phyloP scores from a whole-genome alignment of 2,797 vertebrate species.

The Hippopotamyrus pictus region DNA sequence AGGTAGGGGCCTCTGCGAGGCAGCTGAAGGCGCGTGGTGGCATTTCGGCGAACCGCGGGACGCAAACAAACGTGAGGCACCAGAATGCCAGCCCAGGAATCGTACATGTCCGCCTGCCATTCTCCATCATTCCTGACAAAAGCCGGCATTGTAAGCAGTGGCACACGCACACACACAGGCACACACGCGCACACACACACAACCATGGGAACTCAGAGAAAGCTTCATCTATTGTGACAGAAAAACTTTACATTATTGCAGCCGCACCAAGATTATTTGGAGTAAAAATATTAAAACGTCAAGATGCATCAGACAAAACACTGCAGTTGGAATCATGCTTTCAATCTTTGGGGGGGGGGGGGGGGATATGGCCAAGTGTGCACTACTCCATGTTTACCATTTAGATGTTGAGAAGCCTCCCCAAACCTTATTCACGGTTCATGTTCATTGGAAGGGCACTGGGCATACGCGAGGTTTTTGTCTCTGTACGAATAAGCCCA shows the following conservation, averaged over 20 bases:
- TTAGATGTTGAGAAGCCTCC: not conserved
- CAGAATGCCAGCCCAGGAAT: not conserved
- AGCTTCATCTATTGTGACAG: not conserved
- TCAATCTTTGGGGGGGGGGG: not conserved
- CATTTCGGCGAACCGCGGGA: not conserved
- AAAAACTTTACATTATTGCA: not conserved
- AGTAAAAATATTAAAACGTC: not conserved
- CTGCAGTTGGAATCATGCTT: not conserved
- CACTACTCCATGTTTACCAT: not conserved
- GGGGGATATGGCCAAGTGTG: not conserved
- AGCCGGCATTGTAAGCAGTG: not conserved
- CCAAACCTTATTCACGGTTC: not conserved
- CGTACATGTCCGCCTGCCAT: not conserved
- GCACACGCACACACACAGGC: not conserved
- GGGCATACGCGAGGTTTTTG: not conserved
- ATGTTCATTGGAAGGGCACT: not conserved
- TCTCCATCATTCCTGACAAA: not conserved
- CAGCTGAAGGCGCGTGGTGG: not conserved
- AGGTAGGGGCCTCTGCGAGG: not conserved
- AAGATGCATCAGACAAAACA: not conserved
- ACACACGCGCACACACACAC: not conserved
- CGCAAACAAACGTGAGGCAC: not conserved
- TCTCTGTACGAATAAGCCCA: not conserved
- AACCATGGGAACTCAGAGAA: not conserved
- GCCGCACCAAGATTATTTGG: not conserved